phyloP scores from a whole-genome alignment of 2,888 invertebrate species.

The Chloroclysta siterata region DNA sequence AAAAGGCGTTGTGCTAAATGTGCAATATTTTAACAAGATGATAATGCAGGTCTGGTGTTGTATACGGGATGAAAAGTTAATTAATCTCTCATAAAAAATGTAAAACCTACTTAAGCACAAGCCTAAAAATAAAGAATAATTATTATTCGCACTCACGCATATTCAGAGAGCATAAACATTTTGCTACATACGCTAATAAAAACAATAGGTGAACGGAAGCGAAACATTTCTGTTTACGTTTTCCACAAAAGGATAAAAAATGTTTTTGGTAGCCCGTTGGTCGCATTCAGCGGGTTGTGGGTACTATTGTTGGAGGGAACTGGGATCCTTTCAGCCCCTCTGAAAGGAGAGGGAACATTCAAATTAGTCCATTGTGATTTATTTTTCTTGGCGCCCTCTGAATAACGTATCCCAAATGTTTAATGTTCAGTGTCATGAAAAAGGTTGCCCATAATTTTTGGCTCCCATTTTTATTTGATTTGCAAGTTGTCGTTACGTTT shows the following conservation, averaged over 20 bases:
- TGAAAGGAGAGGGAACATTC: conserved; percentile 72
- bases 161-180: conserved; percentile 54
- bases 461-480: conserved; percentile 39
- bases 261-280: conserved; percentile 57
- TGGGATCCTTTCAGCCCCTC: conserved; percentile 68
- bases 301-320: conserved; percentile 69
- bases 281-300: conserved; percentile 60
- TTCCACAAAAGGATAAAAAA: conserved; percentile 61
- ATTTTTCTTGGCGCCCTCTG: conserved; percentile 65
- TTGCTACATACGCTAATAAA: conserved; percentile 61
- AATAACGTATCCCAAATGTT: conserved; percentile 57
- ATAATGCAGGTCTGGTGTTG: no score
- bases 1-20: no score
- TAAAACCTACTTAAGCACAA: background rate
- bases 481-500: conserved; percentile 28
- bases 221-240: conserved; percentile 73
- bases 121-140: conserved; percentile 36
- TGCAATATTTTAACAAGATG: no score
- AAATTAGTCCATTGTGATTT: conserved; percentile 78
- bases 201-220: conserved; percentile 69
- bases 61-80: background rate
- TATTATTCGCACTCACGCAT: conserved; percentile 43
- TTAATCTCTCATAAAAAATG: background rate
- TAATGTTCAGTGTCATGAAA: conserved; percentile 61
- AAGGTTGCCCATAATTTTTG: conserved; percentile 43